Conservation (phyloP, 1,140 invertebrate species). For the Neodiprion fabricii region DNA sequence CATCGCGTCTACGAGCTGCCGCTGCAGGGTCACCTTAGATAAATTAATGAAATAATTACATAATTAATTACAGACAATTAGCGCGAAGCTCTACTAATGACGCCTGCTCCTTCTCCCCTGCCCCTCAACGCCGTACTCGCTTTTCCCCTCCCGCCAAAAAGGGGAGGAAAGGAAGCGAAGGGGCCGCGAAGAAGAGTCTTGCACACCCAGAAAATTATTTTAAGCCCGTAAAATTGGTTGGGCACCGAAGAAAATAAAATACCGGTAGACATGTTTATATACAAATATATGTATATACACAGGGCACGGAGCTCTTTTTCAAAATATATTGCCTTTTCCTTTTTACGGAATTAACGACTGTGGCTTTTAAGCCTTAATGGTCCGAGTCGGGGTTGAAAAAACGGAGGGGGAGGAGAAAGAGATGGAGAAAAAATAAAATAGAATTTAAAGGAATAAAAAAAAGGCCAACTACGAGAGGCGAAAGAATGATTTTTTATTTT, state of each 20-base stretch:
- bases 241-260: conserved; percentile 11
- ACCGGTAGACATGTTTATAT: not conserved
- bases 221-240: conserved; percentile 15
- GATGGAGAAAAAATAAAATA: not conserved
- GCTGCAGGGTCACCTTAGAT: conserved; percentile 32
- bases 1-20: not conserved
- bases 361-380: not conserved
- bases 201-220: conserved; percentile 25
- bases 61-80: conserved; percentile 45
- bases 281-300: too few species aligned
- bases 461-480: too few species aligned
- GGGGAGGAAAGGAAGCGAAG: too few species aligned
- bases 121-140: conserved; percentile 10
- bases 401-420: not conserved
- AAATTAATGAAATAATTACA: conserved; percentile 43
- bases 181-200: conserved; percentile 4
- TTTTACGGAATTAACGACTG: conserved; percentile 3
- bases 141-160: conserved; percentile 18
- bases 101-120: conserved; percentile 19
- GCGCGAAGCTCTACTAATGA: conserved; percentile 34
- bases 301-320: not conserved
- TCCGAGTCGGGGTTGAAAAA: not conserved
- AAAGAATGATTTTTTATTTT: not conserved
- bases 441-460: too few species aligned
- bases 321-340: not conserved